phyloP scores from a whole-genome alignment of 2,113 vertebrate species.

The Ictalurus punctatus region DNA sequence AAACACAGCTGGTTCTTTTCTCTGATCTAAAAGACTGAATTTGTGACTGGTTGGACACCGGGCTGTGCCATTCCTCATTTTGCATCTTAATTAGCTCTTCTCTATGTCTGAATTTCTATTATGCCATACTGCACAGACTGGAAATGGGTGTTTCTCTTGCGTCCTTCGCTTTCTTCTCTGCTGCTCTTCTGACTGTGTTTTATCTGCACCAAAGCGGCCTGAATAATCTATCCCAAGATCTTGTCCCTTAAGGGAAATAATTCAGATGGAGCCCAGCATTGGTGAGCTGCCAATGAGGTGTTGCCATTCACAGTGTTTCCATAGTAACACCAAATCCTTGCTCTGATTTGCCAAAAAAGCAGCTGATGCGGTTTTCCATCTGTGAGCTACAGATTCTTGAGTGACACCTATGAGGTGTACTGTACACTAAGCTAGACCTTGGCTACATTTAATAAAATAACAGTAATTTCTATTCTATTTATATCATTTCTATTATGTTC shows the following conservation, averaged over 20 bases:
- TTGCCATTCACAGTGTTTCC: conserved; percentile 63
- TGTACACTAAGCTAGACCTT: conserved; percentile 4
- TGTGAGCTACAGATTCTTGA: conserved; percentile 6
- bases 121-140: conserved; percentile 30
- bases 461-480: neutral
- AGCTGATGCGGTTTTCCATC: neutral
- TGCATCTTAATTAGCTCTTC: conserved; percentile 48
- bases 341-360: conserved; percentile 23
- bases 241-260: conserved; percentile 55
- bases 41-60: conserved; percentile 23
- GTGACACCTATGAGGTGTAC: conserved; percentile 9
- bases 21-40: conserved; percentile 50
- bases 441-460: neutral
- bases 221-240: conserved; percentile 58
- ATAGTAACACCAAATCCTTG: conserved; percentile 69
- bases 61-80: conserved; percentile 11
- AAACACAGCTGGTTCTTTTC: conserved; percentile 52
- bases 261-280: conserved; percentile 49
- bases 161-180: conserved; percentile 48
- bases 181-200: conserved; percentile 43
- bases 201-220: conserved; percentile 57
- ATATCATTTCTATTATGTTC: neutral
- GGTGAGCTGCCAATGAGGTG: conserved; percentile 63
- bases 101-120: conserved; percentile 39
- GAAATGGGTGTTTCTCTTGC: conserved; percentile 17